phyloP scores from a whole-genome alignment of 2,797 vertebrate genomes.

The Diplodus sargus region DNA sequence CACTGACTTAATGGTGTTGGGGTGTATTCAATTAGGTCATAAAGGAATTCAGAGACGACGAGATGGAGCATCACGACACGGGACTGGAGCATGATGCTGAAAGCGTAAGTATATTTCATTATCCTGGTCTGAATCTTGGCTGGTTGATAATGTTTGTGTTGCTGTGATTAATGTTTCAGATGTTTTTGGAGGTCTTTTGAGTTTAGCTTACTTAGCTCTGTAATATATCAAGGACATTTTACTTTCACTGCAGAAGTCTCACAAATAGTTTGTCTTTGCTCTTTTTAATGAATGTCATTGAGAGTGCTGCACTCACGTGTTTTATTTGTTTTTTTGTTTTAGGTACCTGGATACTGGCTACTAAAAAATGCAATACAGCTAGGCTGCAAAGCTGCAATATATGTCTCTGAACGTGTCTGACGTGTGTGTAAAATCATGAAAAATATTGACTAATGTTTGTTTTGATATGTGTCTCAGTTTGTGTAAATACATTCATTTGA shows the following conservation, averaged over 20 bases:
- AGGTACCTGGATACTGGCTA: slow-evolving; percentile 92
- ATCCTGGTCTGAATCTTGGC: background rate
- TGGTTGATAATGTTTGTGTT: background rate
- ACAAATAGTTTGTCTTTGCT: background rate
- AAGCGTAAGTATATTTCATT: slow-evolving; percentile 80
- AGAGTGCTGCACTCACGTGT: background rate
- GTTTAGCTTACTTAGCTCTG: background rate
- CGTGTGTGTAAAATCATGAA: background rate
- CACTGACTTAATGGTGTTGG: background rate
- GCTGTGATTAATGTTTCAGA: background rate
- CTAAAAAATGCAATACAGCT: slow-evolving; percentile 93
- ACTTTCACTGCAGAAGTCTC: background rate
- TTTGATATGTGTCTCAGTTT: slow-evolving; percentile 45
- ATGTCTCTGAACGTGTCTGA: slow-evolving; percentile 91
- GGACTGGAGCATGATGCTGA: slow-evolving; percentile 93
- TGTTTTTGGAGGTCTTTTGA: background rate
- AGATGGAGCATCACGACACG: slow-evolving; percentile 94
- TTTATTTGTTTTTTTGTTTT: slow-evolving; percentile 48
- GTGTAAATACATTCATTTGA: slow-evolving; percentile 32
- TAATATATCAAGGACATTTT: background rate
- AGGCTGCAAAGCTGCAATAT: slow-evolving; percentile 95
- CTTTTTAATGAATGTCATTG: slow-evolving; percentile 1
- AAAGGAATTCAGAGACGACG: slow-evolving; percentile 95
- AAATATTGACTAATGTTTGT: background rate
- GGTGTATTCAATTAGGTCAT: slow-evolving; percentile 84